Percentiles rank a stretch among this genome's conserved stretches.
These are phyloP conservation scores for Charaxes varanes DNA, from an alignment of 1,140 invertebrate species.

Conservation along the genomic window DNA sequence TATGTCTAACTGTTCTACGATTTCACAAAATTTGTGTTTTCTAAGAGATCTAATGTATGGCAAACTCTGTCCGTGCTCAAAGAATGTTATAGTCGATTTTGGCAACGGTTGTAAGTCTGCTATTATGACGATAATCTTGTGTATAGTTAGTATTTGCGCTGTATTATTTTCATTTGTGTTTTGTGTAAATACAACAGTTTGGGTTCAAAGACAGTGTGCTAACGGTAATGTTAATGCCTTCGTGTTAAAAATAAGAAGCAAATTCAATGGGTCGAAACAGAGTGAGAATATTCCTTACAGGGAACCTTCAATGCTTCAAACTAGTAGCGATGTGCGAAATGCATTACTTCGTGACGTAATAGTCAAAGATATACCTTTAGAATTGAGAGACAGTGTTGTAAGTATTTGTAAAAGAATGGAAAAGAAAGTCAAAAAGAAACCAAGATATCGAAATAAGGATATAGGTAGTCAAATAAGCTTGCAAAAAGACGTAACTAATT, in stretches of 20 bases:
- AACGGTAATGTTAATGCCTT: constrained; percentile 19
- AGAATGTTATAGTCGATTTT: constrained; percentile 24
- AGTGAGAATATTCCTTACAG: too few relatives aligned
- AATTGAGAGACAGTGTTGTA: constrained; percentile 40
- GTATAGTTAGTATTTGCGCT: constrained; percentile 28
- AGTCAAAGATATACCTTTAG: constrained; percentile 45
- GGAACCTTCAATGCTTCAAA: too few relatives aligned
- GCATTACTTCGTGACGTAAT: constrained; percentile 45
- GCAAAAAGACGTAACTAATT: constrained; percentile 3
- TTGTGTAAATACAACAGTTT: constrained; percentile 27
- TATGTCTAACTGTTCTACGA: constrained; percentile 46
- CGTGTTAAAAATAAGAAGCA: constrained; percentile 6
- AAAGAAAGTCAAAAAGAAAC: constrained; percentile 37
- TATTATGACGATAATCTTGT: constrained; percentile 29
- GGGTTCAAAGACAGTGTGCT: constrained; percentile 23
- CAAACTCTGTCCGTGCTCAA: constrained; percentile 30
- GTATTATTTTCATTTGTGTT: constrained; percentile 30
- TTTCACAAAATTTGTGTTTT: constrained; percentile 52
- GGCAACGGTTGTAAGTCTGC: constrained; percentile 28
- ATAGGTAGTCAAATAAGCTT: constrained; percentile 37
- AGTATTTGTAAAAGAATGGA: constrained; percentile 44
- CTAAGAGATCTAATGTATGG: constrained; percentile 46
- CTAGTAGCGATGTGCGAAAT: constrained; percentile 34
- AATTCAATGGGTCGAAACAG: constrained; percentile 18
- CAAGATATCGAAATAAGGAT: constrained; percentile 34